Percentiles rank a stretch among this genome's conserved stretches.
phyloP scores from a whole-genome alignment of 2,797 vertebrate genomes.

The Alcedo quadribrachys region DNA sequence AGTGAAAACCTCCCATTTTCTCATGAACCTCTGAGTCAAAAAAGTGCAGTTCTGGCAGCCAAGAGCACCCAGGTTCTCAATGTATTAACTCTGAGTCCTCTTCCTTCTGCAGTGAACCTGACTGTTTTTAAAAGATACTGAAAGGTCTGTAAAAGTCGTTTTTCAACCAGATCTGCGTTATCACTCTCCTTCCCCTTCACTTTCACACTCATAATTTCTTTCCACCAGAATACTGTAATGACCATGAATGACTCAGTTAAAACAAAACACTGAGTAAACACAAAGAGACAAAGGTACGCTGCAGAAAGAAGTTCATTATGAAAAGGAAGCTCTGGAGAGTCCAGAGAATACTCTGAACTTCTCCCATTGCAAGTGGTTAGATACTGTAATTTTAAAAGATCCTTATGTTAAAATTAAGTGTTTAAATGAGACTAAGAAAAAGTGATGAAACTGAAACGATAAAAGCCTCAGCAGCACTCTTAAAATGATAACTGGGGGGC shows the following conservation, averaged over 20 bases:
- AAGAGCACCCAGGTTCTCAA: background rate
- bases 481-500: background rate
- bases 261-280: background rate
- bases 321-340: background rate
- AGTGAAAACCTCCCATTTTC: background rate
- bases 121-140: background rate
- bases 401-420: background rate
- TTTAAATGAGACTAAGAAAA: background rate
- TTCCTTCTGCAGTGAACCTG: background rate
- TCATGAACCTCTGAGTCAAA: accelerated
- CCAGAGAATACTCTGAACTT: background rate
- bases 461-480: background rate
- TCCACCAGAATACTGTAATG: background rate
- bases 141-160: background rate
- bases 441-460: background rate
- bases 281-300: background rate
- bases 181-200: background rate
- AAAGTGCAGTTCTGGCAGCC: background rate
- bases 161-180: background rate
- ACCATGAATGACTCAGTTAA: background rate
- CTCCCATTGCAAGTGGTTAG: background rate
- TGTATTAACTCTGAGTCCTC: accelerated
- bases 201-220: background rate
- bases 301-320: background rate
- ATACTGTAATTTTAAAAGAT: background rate